Percentiles rank a stretch among this genome's conserved stretches.
Evolutionary conservation across 2,113 vertebrate species (phyloP).

Genomic region (Stigmatopora nigra): DNA sequence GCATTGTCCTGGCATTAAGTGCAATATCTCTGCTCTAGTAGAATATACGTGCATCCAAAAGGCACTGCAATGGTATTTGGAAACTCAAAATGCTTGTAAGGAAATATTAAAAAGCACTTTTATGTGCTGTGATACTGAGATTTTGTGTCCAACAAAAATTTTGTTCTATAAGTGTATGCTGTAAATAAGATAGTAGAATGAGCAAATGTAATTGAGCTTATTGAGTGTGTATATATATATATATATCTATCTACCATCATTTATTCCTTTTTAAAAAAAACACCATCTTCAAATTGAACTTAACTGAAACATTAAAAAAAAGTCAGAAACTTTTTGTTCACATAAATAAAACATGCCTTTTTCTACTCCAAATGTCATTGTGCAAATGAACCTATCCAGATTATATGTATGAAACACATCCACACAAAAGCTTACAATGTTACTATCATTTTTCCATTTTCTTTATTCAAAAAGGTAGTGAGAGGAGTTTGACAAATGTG

Average conservation of each 20-base stretch:
- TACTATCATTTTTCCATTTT: not conserved
- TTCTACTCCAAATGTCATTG: not conserved
- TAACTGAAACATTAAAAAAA: not conserved
- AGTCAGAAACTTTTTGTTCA: not conserved
- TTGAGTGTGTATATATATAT: not conserved
- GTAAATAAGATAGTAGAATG: not conserved
- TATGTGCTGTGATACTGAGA: constrained; percentile 9
- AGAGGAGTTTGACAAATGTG: not conserved
- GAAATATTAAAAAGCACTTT: constrained; percentile 12
- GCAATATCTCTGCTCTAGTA: constrained; percentile 24
- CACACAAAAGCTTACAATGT: not conserved
- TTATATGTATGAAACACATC: not conserved
- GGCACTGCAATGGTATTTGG: not conserved
- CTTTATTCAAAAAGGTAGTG: constrained; percentile 1
- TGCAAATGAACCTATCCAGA: not conserved
- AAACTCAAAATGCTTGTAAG: constrained; percentile 3
- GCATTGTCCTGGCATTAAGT: not conserved
- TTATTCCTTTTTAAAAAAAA: not conserved
- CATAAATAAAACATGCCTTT: not conserved
- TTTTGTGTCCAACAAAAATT: not conserved
- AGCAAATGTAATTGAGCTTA: not conserved
- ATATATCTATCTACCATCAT: no score
- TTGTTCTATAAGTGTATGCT: not conserved
- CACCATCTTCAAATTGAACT: not conserved
- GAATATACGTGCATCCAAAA: not conserved